phyloP scores from a whole-genome alignment of 2,888 invertebrate species.

The Lamellibrachia columna region DNA sequence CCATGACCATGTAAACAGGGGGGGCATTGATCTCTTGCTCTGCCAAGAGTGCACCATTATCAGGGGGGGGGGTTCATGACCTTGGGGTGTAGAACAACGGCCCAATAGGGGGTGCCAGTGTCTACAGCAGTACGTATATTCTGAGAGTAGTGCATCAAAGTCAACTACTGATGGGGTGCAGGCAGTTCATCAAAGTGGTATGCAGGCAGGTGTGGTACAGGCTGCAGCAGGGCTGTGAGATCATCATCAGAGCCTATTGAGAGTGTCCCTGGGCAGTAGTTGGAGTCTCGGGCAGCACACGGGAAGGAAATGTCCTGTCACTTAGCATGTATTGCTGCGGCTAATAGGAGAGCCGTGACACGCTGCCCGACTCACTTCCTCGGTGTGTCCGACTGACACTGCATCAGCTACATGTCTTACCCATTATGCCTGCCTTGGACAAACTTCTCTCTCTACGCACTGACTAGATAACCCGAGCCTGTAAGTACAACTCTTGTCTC shows the following conservation, averaged over 20 bases:
- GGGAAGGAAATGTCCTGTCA: constrained; percentile 13
- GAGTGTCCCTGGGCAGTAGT: background rate
- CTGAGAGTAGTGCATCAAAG: background rate
- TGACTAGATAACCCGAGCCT: background rate
- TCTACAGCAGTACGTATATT: background rate
- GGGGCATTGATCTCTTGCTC: background rate
- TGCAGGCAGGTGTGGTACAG: background rate
- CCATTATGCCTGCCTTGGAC: background rate
- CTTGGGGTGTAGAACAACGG: background rate
- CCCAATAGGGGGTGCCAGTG: background rate
- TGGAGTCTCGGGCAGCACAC: background rate
- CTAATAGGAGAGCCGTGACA: background rate
- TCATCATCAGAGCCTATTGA: background rate
- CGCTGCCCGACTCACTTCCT: background rate
- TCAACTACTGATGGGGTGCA: background rate
- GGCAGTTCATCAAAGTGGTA: background rate
- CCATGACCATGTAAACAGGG: background rate
- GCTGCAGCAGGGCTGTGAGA: no score
- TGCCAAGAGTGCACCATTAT: background rate
- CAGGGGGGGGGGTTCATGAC: background rate
- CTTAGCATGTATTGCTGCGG: background rate
- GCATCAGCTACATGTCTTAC: background rate
- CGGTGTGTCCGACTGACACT: background rate
- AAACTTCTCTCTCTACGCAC: background rate
- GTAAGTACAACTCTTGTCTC: background rate